Conservation (phyloP, 1,140 invertebrate species). For the Magallana gigas region DNA sequence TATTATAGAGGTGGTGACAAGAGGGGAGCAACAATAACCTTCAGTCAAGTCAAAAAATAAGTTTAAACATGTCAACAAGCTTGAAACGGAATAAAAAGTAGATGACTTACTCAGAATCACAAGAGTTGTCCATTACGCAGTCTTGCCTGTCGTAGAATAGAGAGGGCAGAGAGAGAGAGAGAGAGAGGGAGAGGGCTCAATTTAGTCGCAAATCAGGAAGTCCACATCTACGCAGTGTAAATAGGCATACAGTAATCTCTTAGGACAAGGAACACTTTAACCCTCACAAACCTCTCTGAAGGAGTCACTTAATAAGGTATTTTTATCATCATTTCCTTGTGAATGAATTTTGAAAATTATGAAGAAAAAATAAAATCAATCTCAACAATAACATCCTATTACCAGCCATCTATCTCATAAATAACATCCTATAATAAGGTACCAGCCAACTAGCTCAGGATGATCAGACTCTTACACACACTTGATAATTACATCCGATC, state of each 20-base stretch:
- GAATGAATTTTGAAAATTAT: background rate
- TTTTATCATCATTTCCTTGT: background rate
- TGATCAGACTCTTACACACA: too few species aligned
- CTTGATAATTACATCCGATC: too few species aligned
- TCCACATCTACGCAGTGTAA: background rate
- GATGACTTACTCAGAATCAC: constrained; percentile 11
- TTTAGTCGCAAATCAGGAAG: constrained; percentile 11
- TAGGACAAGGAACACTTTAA: background rate
- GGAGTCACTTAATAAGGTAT: background rate
- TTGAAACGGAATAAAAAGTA: too few species aligned
- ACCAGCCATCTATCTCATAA: too few species aligned
- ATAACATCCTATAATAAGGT: too few species aligned
- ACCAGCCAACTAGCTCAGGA: too few species aligned
- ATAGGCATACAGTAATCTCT: background rate
- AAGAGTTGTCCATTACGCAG: background rate
- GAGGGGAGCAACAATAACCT: too few species aligned
- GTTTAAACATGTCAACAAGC: too few species aligned
- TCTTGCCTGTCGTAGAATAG: background rate
- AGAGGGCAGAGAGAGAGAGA: background rate
- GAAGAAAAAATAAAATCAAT: background rate
- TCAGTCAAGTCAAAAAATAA: too few species aligned
- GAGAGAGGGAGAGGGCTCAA: background rate
- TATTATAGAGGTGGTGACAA: too few species aligned
- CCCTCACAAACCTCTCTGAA: background rate
- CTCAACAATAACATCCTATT: too few species aligned